A percentile compares a stretch with the other conserved stretches of the same genome.
Conservation (phyloP, 2,113 vertebrate species). For the Anhinga anhinga region DNA sequence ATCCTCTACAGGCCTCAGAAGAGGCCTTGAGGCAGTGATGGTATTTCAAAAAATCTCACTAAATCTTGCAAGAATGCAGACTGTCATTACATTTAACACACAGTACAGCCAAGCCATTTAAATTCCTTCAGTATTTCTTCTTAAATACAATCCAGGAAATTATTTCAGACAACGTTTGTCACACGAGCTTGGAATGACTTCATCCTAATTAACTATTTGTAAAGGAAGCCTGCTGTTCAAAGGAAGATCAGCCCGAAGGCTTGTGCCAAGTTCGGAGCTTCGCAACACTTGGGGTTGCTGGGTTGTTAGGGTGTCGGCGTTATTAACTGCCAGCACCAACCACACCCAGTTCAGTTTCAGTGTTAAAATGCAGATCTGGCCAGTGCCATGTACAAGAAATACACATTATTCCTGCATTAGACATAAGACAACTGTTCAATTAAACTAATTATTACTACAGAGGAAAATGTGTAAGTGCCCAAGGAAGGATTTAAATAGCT, state of each 20-base stretch:
- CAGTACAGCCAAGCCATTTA: neutral
- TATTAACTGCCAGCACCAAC: neutral
- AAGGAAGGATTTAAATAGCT: neutral
- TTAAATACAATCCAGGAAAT: neutral
- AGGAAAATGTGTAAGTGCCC: neutral
- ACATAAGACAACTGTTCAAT: neutral
- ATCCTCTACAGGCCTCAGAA: neutral
- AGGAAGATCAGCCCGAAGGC: neutral
- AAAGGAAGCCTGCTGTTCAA: neutral
- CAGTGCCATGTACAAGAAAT: neutral
- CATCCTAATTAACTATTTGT: neutral
- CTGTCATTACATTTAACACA: neutral
- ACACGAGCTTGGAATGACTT: neutral
- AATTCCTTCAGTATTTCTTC: neutral
- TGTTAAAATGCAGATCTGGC: neutral
- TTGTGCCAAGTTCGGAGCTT: neutral
- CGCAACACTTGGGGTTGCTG: neutral
- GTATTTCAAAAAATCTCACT: conserved; percentile 1
- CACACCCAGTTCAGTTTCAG: neutral
- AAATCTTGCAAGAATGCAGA: neutral
- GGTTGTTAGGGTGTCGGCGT: neutral
- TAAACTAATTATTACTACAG: neutral
- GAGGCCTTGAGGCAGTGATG: neutral
- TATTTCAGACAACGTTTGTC: neutral
- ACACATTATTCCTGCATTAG: neutral